Conservation (phyloP, 1,140 invertebrate genomes). For the Aphelinus certus region DNA sequence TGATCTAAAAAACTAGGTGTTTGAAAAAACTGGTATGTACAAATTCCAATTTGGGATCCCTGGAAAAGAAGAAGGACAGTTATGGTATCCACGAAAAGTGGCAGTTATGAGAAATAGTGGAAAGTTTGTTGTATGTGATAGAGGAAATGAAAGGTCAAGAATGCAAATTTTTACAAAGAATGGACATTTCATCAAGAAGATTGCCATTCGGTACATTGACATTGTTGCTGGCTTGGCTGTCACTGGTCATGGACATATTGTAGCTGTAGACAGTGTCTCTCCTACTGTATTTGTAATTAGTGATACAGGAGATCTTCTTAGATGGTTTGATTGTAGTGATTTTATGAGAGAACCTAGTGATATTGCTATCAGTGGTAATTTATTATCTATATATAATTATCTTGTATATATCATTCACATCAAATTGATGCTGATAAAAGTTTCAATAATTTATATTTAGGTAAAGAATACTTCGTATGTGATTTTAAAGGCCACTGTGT, state of each 20-base stretch:
- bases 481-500: conserved; percentile 98
- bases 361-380: conserved; percentile 87
- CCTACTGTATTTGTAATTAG: conserved; percentile 95
- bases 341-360: conserved; percentile 97
- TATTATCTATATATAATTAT: conserved; percentile 20
- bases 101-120: conserved; percentile 88
- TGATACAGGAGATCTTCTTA: conserved; percentile 87
- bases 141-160: conserved; percentile 93
- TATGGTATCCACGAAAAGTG: conserved; percentile 97
- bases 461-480: conserved; percentile 95
- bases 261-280: conserved; percentile 96
- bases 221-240: conserved; percentile 97
- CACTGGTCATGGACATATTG: conserved; percentile 88
- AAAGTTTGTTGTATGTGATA: conserved; percentile 95
- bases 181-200: conserved; percentile 90
- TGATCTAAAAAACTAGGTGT: conserved; percentile 71
- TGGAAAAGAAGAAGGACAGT: conserved; percentile 93
- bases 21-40: conserved; percentile 88
- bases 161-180: conserved; percentile 96
- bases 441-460: conserved; percentile 60
- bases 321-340: conserved; percentile 97
- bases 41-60: conserved; percentile 90
- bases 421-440: background rate
- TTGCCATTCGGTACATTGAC: conserved; percentile 93
- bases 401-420: conserved; percentile 19